Base-by-base conservation (phyloP, 2,113 vertebrate species). In the Guaruba guarouba region DNA sequence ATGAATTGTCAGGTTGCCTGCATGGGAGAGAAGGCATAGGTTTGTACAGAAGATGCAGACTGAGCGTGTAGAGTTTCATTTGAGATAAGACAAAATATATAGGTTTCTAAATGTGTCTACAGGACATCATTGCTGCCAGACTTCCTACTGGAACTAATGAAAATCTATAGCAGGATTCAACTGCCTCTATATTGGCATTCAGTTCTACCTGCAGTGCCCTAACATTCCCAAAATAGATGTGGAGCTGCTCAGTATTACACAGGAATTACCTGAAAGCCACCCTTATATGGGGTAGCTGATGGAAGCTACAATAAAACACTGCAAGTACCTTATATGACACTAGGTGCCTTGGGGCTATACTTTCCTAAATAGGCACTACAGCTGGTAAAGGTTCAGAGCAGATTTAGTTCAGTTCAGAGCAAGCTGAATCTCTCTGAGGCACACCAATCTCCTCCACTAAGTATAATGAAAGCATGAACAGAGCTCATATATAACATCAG, bases 51-150 rank as follows among this genome's bases (percentile, higher is more conserved):
- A 94, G 52, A 80, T 44, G 85, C 71, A 86, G 76, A 73, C 5
- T 0, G 1, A 79, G 19, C 0, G 0, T 39, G 28, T 24, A 80
- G n/a, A 88, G 39, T 73, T 88, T 86, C 25, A 80, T 80, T 64
- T 51, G 48, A 86, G 59, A 44, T 31, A 71, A 73, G 35, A 46
- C 52, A 61, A 89, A 92, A 46, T 73, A 80, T 16, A 86, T 25
- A 86, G 43, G 23, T 35, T 94, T 77, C 59, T 73, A 54, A 86
- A 91, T 59, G n/a, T 59, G 24, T 52, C 67, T 54, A 44, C 27
- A 90, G 75, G 22, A 43, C 66, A 79, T 15, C 9, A 3, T 51
- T 94, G 80, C 31, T 86, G 13, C 48, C 69, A 2, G 3, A 82
- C 71, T 82, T 75, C 70, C 51, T 82, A 35, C 46, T 44, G 31